Base-by-base conservation (phyloP, 2,113 vertebrate species). In the Mirounga angustirostris region DNA sequence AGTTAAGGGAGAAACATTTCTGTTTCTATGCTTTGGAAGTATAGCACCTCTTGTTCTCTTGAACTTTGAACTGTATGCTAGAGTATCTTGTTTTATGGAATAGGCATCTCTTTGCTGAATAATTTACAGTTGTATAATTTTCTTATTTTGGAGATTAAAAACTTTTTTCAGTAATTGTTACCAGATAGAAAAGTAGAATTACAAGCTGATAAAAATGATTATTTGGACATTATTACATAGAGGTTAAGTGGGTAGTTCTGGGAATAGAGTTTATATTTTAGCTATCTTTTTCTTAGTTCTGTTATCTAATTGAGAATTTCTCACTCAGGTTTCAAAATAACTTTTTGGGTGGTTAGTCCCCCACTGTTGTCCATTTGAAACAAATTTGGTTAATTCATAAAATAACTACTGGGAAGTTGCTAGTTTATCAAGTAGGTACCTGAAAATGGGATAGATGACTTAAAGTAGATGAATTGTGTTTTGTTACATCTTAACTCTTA, bases 281-380 rank as follows among this genome's bases (percentile, higher is more conserved):
- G 10, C 12, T 54, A 22, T 71, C 2, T 78, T 92, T 76, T 69
- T 91, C 69, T 91, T 76, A 33, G 33, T 40, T 84, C 11, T 76
- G 16, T 81, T 81, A 40, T 59, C 36, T 95, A 63, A 74, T 14
- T 93, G 63, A 85, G 91, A 96, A 40, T 89, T 36, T 96, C 50
- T 92, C 84, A 84, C 50, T 8, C 36, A 89, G 58, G 36, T 56
- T 86, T 89, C n/a, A 63, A 13, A 79, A 63, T 84, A 71, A 30
- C 19, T 78, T 91, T 93, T 65, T 54, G 36, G n/a, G 58, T n/a
- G 22, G 8, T 18, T 89, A 36, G 28, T 91, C 16, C 52, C 9
- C 33, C n/a, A 33, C 54, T 78, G 13, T 33, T 90, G 28, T n/a
- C 22, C 36, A 86, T 52, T 59, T 92, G 54, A 92, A 79, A n/a